Base-by-base conservation (phyloP, 2,888 invertebrate genomes). In the Drosophila infuscata region DNA sequence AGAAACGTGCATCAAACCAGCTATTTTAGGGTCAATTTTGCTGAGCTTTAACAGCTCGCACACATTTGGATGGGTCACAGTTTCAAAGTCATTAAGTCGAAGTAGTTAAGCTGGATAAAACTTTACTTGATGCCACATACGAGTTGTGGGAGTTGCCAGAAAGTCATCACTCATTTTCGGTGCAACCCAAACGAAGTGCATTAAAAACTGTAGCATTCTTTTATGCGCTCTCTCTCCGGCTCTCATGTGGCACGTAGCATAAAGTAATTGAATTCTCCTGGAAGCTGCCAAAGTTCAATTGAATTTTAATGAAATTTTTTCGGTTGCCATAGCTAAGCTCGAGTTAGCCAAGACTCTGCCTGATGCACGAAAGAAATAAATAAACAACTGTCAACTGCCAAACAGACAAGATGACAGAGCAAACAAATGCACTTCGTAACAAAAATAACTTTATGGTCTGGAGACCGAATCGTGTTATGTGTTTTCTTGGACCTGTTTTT, bases 241-340 rank as follows among this genome's bases (percentile, higher is more conserved):
- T 68, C 48, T 60, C 46, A 9, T 64, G 63, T 64, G 73, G 49
- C 68, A 62, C 70, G 65, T 83, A 64, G 52, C 61, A 54, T 58
- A 51, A 46, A 75, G 72, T 83, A 75, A 83, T 86, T 75, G 69
- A 86, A 83, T 75, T 75, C 69, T 51, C 71, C 48, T 59, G 82
- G 53, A 65, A 54, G 33, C 57, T 67, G 80, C 53, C 64, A 75
- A 86, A 83, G 79, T 86, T 83, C 79, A 81, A 87, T 76, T 81
- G 76, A 62, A 71, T 74, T 83, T 83, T 76, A 83, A 83, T 83
- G 74, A 67, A 76, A 66, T 71, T 69, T 86, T 46, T 83, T 60
- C 36, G 64, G 53, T 49, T 65, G 38, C 78, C 53, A 30, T 46
- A 49, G 46, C 61, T 67, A 30, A 59, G 76, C 63, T 66, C 33